Evolutionary conservation across 2,888 invertebrate genomes (phyloP).

Genomic region (Hemicrepidius hirtus): DNA sequence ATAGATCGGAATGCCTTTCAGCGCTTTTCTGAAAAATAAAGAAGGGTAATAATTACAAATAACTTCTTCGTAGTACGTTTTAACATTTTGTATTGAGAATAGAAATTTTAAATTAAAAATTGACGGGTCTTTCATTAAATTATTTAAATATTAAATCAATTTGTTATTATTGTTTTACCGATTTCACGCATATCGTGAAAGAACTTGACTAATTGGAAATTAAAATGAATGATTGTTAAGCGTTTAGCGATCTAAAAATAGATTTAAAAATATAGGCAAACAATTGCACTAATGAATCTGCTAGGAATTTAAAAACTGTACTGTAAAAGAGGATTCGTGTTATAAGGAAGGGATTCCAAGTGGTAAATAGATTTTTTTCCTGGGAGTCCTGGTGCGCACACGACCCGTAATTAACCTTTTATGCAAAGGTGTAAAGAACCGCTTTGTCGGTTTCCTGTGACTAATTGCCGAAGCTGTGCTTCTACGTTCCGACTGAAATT

Average conservation of each 20-base stretch:
- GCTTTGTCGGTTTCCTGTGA: slow-evolving; percentile 51
- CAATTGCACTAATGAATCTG: slow-evolving; percentile 27
- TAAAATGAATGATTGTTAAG: too few species aligned
- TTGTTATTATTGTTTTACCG: too few species aligned
- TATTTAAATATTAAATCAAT: too few species aligned
- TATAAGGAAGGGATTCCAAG: slow-evolving; percentile 14
- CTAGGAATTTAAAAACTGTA: slow-evolving; percentile 3
- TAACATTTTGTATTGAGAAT: too few species aligned
- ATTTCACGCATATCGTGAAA: too few species aligned
- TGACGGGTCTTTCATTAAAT: too few species aligned
- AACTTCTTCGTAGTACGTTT: too few species aligned
- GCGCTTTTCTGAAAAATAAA: too few species aligned
- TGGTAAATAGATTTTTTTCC: slow-evolving; percentile 39
- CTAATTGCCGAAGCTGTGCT: slow-evolving; percentile 50
- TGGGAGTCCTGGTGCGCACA: slow-evolving; percentile 35
- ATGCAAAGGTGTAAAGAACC: slow-evolving; percentile 45
- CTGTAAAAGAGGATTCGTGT: neutral
- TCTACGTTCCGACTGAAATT: slow-evolving; percentile 44
- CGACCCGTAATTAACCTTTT: slow-evolving; percentile 51
- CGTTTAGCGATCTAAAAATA: neutral
- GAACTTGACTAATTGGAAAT: too few species aligned
- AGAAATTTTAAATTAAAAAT: too few species aligned
- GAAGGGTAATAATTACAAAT: too few species aligned
- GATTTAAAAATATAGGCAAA: neutral
- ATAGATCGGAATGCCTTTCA: too few species aligned